Evolutionary conservation across 2,113 vertebrate species (phyloP).

Genomic region (Alexandromys fortis): DNA sequence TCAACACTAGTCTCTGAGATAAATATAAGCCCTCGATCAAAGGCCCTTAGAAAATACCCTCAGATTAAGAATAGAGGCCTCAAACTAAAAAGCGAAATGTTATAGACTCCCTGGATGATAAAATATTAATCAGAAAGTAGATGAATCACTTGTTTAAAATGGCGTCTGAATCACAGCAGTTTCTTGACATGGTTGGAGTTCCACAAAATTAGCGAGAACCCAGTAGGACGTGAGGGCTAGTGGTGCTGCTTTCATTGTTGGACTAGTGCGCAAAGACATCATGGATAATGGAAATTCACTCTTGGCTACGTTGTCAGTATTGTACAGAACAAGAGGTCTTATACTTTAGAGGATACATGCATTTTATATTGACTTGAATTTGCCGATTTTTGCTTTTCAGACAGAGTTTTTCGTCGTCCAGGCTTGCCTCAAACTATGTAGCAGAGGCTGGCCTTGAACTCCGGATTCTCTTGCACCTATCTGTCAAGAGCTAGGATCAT

Average conservation of each 20-base stretch:
- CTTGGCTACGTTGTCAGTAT: not conserved
- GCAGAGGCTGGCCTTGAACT: not conserved
- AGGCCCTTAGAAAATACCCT: not conserved
- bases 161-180: not conserved
- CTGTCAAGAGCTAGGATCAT: not conserved
- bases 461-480: not conserved
- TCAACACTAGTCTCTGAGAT: not conserved
- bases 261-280: conserved; percentile 5
- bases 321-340: not conserved
- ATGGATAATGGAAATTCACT: not conserved
- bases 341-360: not conserved
- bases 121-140: not conserved
- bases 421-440: not conserved
- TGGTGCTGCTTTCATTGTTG: not conserved
- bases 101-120: not conserved
- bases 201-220: not conserved
- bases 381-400: not conserved
- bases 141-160: not conserved
- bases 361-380: not conserved
- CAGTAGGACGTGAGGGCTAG: not conserved
- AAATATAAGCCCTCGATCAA: not conserved
- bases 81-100: not conserved
- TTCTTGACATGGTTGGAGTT: not conserved
- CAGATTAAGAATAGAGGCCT: not conserved
- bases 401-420: too few relatives aligned